These are phyloP conservation scores for Microctenopoma lineatum DNA, from an alignment of 2,797 vertebrate species.

Conservation along the genomic window DNA sequence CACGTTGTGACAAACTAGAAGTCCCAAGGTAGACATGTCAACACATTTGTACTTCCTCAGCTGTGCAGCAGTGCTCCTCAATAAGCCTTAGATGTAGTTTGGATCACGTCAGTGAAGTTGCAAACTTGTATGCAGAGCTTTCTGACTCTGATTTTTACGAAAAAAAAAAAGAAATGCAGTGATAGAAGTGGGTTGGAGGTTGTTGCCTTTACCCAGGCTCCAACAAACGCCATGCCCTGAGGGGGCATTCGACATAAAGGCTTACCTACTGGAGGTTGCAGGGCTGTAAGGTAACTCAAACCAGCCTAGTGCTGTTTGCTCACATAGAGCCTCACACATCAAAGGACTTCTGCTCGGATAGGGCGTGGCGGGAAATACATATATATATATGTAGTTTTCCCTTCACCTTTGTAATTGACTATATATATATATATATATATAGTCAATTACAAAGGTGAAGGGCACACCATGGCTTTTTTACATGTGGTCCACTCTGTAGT, in stretches of 20 bases:
- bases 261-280: conserved; percentile 67
- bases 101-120: conserved; percentile 55
- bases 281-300: conserved; percentile 74
- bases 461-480: conserved; percentile 29
- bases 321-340: conserved; percentile 66
- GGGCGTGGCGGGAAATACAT: conserved; percentile 43
- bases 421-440: conserved; percentile 7
- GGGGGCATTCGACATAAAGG: conserved; percentile 70
- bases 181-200: conserved; percentile 57
- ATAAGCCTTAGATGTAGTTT: conserved; percentile 61
- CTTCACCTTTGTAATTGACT: too few species aligned
- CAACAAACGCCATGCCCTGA: conserved; percentile 70
- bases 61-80: conserved; percentile 43
- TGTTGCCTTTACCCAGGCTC: conserved; percentile 68
- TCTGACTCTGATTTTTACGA: conserved; percentile 51
- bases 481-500: conserved; percentile 55
- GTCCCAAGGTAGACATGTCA: conserved; percentile 35
- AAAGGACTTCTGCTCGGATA: conserved; percentile 66
- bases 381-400: background rate
- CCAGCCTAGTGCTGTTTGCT: conserved; percentile 55
- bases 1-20: conserved; percentile 36
- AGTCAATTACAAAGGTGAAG: conserved; percentile 64
- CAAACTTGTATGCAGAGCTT: conserved; percentile 50
- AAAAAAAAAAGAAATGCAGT: conserved; percentile 18
- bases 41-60: conserved; percentile 48